A percentile compares a stretch with the other conserved stretches of the same genome.
These are phyloP conservation scores for Thymelicus sylvestris DNA, from an alignment of 2,888 invertebrate genomes.

Conservation along the genomic window DNA sequence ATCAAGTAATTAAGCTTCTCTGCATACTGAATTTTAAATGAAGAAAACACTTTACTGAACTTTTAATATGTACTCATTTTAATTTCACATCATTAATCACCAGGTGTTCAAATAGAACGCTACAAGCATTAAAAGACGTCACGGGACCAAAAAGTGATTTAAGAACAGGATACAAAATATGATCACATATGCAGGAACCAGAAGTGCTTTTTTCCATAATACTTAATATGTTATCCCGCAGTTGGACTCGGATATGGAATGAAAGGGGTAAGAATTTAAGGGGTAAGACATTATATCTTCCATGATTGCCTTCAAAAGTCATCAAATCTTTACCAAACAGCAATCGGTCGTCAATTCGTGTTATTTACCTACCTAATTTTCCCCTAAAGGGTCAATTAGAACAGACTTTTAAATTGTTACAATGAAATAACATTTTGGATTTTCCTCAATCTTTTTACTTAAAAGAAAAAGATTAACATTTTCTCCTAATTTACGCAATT, in stretches of 20 bases:
- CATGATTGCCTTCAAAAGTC: not conserved
- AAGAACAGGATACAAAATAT: too few relatives aligned
- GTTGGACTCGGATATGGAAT: too few relatives aligned
- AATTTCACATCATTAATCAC: not conserved
- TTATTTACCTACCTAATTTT: conserved; percentile 27
- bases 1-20: conserved; percentile 32
- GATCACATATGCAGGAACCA: too few relatives aligned
- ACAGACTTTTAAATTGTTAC: conserved; percentile 7
- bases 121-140: too few relatives aligned
- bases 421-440: conserved; percentile 7
- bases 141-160: too few relatives aligned
- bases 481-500: not conserved
- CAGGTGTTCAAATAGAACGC: too few relatives aligned
- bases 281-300: too few relatives aligned
- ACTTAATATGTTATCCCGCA: too few relatives aligned
- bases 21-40: conserved; percentile 31
- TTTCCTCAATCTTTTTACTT: not conserved
- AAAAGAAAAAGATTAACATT: not conserved
- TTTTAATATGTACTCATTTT: conserved; percentile 12
- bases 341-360: conserved; percentile 21
- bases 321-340: conserved; percentile 20
- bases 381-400: conserved; percentile 23
- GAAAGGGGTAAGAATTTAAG: too few relatives aligned
- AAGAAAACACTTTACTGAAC: conserved; percentile 17
- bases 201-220: too few relatives aligned